Percentiles rank a stretch among this genome's conserved stretches.
These are phyloP conservation scores for Micromesistius poutassou DNA, from an alignment of 2,797 vertebrate genomes.

Conservation along the genomic window DNA sequence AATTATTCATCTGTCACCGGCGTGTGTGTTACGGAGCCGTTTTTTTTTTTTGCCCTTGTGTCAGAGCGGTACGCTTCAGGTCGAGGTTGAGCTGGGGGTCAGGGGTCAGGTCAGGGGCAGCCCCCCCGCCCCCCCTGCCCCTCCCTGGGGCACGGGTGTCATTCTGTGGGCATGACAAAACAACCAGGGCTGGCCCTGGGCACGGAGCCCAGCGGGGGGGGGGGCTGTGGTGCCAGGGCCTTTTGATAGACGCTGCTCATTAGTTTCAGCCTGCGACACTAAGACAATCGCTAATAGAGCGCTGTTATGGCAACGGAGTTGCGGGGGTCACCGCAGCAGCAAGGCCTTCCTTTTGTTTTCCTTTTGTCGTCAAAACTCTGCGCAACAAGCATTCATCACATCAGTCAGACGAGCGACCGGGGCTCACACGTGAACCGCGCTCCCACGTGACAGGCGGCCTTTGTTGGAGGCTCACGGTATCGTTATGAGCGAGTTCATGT, in stretches of 20 bases:
- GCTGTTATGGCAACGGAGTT: slow-evolving; percentile 50
- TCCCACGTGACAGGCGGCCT: not conserved
- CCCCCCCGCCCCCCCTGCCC: not conserved
- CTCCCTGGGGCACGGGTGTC: slow-evolving; percentile 55
- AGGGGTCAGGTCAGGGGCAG: slow-evolving; percentile 58
- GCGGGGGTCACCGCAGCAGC: slow-evolving; percentile 48
- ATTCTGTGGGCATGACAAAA: slow-evolving; percentile 66
- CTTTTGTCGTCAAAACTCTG: not conserved
- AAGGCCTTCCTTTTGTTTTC: not conserved
- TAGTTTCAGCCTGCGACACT: slow-evolving; percentile 63
- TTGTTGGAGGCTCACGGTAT: not conserved
- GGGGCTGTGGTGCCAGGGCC: slow-evolving; percentile 59
- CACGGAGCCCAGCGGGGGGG: slow-evolving; percentile 60
- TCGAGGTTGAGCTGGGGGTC: slow-evolving; percentile 33
- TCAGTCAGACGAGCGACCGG: not conserved
- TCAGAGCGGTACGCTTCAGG: slow-evolving; percentile 67
- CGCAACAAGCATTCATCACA: not conserved
- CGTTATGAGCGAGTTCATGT: not conserved
- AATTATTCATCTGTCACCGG: slow-evolving; percentile 39
- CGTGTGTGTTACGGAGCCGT: slow-evolving; percentile 51
- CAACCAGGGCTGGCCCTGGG: slow-evolving; percentile 67
- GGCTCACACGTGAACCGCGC: not conserved
- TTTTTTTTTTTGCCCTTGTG: slow-evolving; percentile 48
- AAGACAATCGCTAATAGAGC: slow-evolving; percentile 64
- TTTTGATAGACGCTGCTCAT: slow-evolving; percentile 67